Conservation (phyloP, 2,797 vertebrate species). For the Schizothorax lantsangensis region DNA sequence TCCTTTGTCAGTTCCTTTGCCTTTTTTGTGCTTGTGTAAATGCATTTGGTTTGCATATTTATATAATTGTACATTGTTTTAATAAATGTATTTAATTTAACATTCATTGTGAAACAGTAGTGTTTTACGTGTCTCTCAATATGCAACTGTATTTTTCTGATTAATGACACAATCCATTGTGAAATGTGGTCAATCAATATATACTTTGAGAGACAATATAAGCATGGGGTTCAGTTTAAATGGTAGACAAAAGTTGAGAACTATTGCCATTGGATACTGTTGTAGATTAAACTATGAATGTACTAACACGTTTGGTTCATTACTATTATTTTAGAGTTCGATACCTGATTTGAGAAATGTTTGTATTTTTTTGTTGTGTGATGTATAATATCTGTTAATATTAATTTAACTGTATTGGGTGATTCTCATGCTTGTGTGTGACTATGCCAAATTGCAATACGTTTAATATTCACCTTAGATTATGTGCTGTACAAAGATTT, state of each 20-base stretch:
- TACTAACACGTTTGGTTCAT: not conserved
- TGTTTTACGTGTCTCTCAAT: not conserved
- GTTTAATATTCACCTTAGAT: not conserved
- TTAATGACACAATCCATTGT: not conserved
- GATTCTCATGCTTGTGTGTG: conserved; percentile 9
- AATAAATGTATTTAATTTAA: conserved; percentile 38
- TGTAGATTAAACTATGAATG: not conserved
- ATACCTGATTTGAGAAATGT: conserved; percentile 5
- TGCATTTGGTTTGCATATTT: conserved; percentile 28
- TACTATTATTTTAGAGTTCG: not conserved
- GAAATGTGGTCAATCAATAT: not conserved
- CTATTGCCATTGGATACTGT: not conserved
- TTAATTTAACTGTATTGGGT: not conserved
- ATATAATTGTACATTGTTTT: conserved; percentile 24
- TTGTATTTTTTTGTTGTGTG: not conserved
- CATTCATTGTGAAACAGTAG: not conserved
- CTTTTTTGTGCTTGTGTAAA: conserved; percentile 14
- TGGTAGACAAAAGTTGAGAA: not conserved
- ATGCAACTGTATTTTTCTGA: conserved; percentile 4
- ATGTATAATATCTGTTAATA: not conserved
- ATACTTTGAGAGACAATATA: not conserved
- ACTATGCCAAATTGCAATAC: not conserved
- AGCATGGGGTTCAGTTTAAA: not conserved
- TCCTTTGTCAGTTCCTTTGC: not conserved
- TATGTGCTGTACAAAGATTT: not conserved